Evolutionary conservation across 2,888 invertebrate species (phyloP), one percentile per base, ranked within the genome.

Genomic region (Listrodromus nycthemerus): DNA sequence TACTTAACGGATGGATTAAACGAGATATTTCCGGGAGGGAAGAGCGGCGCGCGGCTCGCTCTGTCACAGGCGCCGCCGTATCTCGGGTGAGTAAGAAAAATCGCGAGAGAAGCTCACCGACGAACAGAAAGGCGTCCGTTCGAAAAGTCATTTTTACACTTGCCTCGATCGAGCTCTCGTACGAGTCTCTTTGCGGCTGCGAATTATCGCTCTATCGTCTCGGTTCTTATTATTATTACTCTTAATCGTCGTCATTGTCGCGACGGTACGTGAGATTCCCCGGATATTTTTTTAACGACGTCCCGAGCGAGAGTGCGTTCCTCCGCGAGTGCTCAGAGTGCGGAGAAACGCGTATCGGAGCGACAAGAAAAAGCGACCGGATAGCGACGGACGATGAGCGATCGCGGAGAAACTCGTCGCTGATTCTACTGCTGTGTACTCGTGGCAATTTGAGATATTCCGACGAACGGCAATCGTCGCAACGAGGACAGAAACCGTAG

Each of bases 1-100:
- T 80, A 66, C 76, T 83, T 83, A 83, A 74, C 41, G 79, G 80
- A 73, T 76, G 58, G 66, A 73, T 76, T 61, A 75, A 63, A 48
- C 66, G 55, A 50, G 74, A 74, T 73, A 58, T 50, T 58, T 50
- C 24, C 58, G 63, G 21, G 69, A 73, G 69, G 50, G 66, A 21
- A 27, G 48, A 77, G 69, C 52, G 50, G 45, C 50, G 24, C 65
- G 50, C 77, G 66, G 58, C 58, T 27, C 58, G 58, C 58, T 74
- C 27, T 61, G 61, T 66, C 65, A 80, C 75, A 80, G 80, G 80
- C 83, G 83, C 76, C 78, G 73, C 55, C 7, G 52, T 55, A 41
- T 66, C 55, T 21, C 21, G 10, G 27, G 50, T n/a, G 27, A 66
- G 55, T 16, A 79, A 45, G 41, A 55, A 58, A 27, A 13, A 16